Conservation (phyloP, 1,140 invertebrate species). For the Aleiodes sp. region DNA sequence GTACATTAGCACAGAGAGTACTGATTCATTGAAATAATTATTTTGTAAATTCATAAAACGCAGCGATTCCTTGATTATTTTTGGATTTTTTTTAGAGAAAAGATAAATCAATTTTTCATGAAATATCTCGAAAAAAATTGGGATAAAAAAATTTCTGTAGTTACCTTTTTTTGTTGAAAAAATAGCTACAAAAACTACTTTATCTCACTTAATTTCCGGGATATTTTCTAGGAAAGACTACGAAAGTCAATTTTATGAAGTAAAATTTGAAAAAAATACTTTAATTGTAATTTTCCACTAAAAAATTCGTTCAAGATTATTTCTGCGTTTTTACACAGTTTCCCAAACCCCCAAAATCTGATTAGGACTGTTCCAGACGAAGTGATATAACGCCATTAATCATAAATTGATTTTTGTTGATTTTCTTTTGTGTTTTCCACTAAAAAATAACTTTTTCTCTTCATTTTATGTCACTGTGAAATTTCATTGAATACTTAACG, state of each 20-base stretch:
- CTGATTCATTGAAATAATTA: conserved; percentile 55
- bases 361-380: conserved; percentile 67
- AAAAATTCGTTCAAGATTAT: conserved; percentile 41
- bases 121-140: no score
- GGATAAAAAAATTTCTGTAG: no score
- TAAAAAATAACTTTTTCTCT: not conserved
- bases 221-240: no score
- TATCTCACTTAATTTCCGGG: no score
- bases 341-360: conserved; percentile 58
- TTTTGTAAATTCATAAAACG: conserved; percentile 46
- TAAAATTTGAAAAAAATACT: no score
- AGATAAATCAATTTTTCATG: not conserved
- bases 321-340: conserved; percentile 57
- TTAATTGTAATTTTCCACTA: not conserved
- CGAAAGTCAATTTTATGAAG: no score
- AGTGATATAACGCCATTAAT: conserved; percentile 55
- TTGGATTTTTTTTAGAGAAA: conserved; percentile 17
- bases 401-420: conserved; percentile 36
- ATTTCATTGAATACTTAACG: no score
- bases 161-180: no score
- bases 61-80: conserved; percentile 50
- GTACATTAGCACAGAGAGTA: conserved; percentile 62
- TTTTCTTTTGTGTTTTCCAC: not conserved
- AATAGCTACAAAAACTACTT: no score
- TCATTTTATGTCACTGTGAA: no score